Percentiles rank a stretch among this genome's conserved stretches.
Evolutionary conservation across 2,797 vertebrate genomes (phyloP).

Genomic region (Falco novaeseelandiae): DNA sequence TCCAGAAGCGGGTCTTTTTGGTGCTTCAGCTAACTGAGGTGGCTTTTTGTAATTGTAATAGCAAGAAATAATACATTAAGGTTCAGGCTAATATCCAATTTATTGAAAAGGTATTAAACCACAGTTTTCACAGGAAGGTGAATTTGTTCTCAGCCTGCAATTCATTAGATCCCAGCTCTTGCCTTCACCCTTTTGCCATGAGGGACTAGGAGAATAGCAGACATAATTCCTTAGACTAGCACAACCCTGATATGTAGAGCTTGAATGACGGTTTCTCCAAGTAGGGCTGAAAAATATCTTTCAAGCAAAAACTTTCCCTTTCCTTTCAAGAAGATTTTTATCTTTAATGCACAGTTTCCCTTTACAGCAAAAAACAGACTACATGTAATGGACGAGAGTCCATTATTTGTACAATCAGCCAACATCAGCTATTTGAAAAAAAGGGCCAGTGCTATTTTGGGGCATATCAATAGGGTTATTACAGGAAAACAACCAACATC

Average conservation of each 20-base stretch:
- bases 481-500: conserved; percentile 33
- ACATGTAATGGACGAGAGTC: neutral
- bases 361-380: neutral
- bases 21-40: neutral
- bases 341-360: neutral
- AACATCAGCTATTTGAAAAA: neutral
- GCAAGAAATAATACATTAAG: neutral
- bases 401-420: conserved; percentile 6
- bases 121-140: neutral
- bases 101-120: neutral
- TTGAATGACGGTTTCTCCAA: neutral
- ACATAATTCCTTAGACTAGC: neutral
- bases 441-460: neutral
- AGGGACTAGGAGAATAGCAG: neutral
- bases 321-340: neutral
- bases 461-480: conserved; percentile 2
- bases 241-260: neutral
- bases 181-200: neutral
- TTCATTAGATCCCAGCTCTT: neutral
- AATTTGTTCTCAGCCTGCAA: neutral
- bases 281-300: neutral
- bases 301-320: neutral
- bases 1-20: neutral
- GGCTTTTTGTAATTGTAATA: neutral
- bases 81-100: neutral